Conservation (phyloP, 2,113 vertebrate species). For the Daphoenositta chrysoptera region DNA sequence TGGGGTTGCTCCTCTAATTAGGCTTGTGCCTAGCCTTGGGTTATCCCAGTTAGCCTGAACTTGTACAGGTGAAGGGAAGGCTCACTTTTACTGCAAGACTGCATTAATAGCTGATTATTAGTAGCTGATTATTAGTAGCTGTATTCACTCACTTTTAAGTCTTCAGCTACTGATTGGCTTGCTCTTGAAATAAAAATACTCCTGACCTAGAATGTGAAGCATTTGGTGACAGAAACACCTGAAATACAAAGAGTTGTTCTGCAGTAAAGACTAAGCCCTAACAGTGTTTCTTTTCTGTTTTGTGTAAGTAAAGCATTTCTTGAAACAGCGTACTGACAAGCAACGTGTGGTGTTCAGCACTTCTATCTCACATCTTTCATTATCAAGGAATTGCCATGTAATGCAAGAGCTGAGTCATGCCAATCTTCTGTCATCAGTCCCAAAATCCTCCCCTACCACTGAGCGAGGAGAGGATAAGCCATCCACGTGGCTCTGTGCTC, state of each 20-base stretch:
- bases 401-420: neutral
- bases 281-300: neutral
- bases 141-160: rapidly evolving
- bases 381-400: neutral
- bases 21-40: neutral
- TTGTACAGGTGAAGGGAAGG: neutral
- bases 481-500: neutral
- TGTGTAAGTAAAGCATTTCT: neutral
- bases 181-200: neutral
- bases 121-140: neutral
- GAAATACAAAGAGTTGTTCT: neutral
- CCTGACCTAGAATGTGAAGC: neutral
- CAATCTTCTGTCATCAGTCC: neutral
- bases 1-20: neutral
- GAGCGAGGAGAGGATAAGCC: neutral
- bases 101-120: neutral
- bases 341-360: rapidly evolving
- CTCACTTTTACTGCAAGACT: neutral
- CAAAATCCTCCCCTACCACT: neutral
- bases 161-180: neutral
- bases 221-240: neutral
- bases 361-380: neutral
- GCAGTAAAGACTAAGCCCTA: neutral
- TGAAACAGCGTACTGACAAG: neutral
- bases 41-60: neutral